Evolutionary conservation across 2,113 vertebrate genomes (phyloP).

Genomic region (Hassar affinis): DNA sequence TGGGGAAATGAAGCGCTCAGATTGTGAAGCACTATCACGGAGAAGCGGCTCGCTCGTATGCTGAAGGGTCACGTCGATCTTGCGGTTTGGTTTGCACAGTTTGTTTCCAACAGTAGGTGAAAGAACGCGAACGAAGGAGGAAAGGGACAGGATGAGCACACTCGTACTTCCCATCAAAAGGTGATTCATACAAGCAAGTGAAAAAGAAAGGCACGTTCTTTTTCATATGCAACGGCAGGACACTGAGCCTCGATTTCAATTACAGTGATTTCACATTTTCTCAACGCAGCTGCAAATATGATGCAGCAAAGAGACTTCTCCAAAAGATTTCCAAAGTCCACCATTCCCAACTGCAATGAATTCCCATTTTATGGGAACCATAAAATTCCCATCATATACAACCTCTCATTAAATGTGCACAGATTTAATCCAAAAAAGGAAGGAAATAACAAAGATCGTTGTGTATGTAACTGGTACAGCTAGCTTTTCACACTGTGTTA

Average conservation of each 20-base stretch:
- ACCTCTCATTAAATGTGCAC: too few relatives aligned
- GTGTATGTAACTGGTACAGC: too few relatives aligned
- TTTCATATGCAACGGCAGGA: background rate
- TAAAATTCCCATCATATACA: background rate
- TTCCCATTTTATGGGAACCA: too few relatives aligned
- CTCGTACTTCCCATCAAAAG: background rate
- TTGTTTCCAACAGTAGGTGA: background rate
- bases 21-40: constrained; percentile 21
- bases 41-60: background rate
- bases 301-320: too few relatives aligned
- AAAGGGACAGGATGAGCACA: background rate
- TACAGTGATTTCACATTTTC: background rate
- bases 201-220: background rate
- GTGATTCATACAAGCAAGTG: background rate
- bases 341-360: too few relatives aligned
- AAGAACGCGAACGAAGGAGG: background rate
- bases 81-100: too few relatives aligned
- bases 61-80: background rate
- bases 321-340: too few relatives aligned
- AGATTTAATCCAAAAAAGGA: too few relatives aligned
- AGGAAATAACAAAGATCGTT: too few relatives aligned
- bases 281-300: background rate
- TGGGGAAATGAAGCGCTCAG: constrained; percentile 1
- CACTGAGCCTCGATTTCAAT: background rate
- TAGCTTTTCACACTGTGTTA: too few relatives aligned